Evolutionary conservation across 1,140 invertebrate genomes (phyloP).

Genomic region (Neotoxoptera formosana): DNA sequence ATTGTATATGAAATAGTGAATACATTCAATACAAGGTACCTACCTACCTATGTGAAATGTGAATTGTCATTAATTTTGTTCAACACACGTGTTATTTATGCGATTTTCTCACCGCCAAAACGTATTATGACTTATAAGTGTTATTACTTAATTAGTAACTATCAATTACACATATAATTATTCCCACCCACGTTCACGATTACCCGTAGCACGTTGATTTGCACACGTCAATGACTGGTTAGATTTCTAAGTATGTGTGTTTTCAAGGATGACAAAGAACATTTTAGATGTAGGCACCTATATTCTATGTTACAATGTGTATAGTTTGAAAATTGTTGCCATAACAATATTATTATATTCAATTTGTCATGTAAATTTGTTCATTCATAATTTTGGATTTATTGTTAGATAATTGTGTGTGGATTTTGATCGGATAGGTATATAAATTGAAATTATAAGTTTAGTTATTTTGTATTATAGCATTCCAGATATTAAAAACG

Average conservation of each 20-base stretch:
- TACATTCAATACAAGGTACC: no score
- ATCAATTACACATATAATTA: conserved; percentile 8
- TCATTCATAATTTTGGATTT: neutral
- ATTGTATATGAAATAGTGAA: neutral
- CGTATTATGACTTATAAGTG: neutral
- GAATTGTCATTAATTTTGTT: neutral
- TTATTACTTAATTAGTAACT: neutral
- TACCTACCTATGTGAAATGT: neutral
- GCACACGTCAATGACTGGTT: neutral
- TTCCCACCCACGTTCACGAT: neutral
- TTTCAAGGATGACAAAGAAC: conserved; percentile 11
- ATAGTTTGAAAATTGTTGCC: neutral
- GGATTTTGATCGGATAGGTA: neutral
- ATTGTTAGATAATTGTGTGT: neutral
- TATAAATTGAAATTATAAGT: neutral
- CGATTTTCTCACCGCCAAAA: neutral
- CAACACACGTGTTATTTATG: neutral
- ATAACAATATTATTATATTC: neutral
- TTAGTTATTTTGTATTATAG: neutral
- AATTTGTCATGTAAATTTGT: neutral
- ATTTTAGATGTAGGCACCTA: neutral
- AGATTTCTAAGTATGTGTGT: neutral
- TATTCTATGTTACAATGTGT: neutral
- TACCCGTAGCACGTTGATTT: neutral
- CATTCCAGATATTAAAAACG: neutral